phyloP scores from a whole-genome alignment of 2,797 vertebrate species.

The Acrossocheilus wenchowensis region DNA sequence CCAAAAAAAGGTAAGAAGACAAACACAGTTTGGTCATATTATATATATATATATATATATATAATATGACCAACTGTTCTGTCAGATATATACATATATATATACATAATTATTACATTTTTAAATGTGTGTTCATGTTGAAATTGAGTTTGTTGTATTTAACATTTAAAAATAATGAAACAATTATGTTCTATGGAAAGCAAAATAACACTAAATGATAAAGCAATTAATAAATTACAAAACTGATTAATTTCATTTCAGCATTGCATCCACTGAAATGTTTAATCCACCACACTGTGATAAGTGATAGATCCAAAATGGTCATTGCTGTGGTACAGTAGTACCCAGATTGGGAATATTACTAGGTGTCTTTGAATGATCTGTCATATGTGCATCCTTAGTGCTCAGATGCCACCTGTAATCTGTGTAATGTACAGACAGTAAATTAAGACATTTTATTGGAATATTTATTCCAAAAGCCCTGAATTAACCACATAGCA shows the following conservation, averaged over 20 bases:
- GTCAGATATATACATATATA: no score
- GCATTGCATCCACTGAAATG: no score
- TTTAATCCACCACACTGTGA: no score
- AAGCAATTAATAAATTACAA: background rate
- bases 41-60: no score
- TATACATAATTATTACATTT: no score
- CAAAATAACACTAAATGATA: background rate
- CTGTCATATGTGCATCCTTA: background rate
- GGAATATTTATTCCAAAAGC: background rate
- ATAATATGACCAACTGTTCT: no score
- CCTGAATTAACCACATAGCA: background rate
- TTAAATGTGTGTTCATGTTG: background rate
- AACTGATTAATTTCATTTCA: no score
- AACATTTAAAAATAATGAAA: background rate
- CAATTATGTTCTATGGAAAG: no score
- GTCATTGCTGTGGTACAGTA: background rate
- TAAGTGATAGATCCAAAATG: no score
- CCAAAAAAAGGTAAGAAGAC: no score
- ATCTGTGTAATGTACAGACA: background rate
- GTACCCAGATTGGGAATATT: background rate
- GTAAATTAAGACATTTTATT: background rate
- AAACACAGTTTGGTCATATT: no score
- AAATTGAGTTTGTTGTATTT: background rate
- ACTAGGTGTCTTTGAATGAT: background rate
- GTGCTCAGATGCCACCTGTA: background rate